Evolutionary conservation across 2,113 vertebrate genomes (phyloP).

Genomic region (Hiodon tergisus): DNA sequence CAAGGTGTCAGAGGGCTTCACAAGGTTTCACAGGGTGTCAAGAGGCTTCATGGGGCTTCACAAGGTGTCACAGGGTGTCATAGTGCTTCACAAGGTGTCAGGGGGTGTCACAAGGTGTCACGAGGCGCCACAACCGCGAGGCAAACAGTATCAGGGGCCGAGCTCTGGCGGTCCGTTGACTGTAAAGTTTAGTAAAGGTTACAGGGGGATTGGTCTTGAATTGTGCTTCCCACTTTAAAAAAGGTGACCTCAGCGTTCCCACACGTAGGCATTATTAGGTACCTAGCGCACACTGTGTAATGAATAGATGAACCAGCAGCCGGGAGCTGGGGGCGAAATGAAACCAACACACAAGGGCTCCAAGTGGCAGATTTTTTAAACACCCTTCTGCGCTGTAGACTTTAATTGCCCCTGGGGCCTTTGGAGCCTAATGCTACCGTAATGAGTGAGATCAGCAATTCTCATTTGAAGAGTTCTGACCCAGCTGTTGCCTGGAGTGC

Average conservation of each 20-base stretch:
- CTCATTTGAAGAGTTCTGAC: neutral
- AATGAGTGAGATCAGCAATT: neutral
- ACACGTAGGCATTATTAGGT: constrained; percentile 21
- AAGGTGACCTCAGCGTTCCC: constrained; percentile 22
- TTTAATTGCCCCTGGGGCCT: no score
- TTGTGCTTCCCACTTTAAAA: constrained; percentile 20
- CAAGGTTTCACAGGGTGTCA: no score
- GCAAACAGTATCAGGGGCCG: no score
- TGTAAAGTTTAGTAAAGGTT: neutral
- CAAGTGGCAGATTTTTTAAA: constrained; percentile 10
- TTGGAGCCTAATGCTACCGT: no score
- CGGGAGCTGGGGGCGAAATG: neutral
- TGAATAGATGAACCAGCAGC: constrained; percentile 26
- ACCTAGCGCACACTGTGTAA: constrained; percentile 9
- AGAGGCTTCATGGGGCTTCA: no score
- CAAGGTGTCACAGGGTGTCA: no score
- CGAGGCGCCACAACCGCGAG: no score
- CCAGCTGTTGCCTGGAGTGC: neutral
- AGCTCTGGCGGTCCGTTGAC: no score
- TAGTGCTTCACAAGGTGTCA: no score
- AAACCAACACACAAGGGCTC: neutral
- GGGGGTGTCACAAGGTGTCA: no score
- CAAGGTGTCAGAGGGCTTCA: no score
- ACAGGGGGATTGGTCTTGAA: neutral
- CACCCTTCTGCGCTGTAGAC: neutral